A percentile compares a stretch with the other conserved stretches of the same genome.
Evolutionary conservation across 2,888 invertebrate genomes (phyloP).

Genomic region (Mesorhabditis spiculigera): DNA sequence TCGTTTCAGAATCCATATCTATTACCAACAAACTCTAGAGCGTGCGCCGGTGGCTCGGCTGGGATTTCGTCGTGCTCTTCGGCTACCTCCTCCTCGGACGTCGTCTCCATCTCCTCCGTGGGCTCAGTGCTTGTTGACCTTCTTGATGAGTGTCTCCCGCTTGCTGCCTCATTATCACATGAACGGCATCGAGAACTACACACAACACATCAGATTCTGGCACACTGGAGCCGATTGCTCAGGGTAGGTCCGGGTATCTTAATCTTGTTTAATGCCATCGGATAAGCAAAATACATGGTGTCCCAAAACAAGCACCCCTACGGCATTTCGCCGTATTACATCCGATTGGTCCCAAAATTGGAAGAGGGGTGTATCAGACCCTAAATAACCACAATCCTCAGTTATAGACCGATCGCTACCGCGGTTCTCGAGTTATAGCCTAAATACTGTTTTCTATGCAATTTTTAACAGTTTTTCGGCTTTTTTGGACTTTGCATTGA

Average conservation of each 20-base stretch:
- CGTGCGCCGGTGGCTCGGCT: neutral
- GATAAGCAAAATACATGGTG: too few relatives aligned
- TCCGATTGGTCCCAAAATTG: too few relatives aligned
- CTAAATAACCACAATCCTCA: too few relatives aligned
- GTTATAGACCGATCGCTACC: too few relatives aligned
- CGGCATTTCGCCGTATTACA: too few relatives aligned
- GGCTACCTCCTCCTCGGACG: neutral
- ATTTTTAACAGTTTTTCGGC: too few relatives aligned
- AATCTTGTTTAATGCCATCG: neutral
- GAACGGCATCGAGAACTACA: slow-evolving; percentile 42
- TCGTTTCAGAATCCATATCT: too few relatives aligned
- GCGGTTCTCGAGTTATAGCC: too few relatives aligned
- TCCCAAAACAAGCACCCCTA: too few relatives aligned
- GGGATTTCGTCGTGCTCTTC: neutral
- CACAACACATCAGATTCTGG: slow-evolving; percentile 38
- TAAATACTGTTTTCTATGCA: too few relatives aligned
- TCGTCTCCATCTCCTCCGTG: neutral
- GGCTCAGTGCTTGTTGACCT: neutral
- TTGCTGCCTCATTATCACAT: neutral
- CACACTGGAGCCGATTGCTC: slow-evolving; percentile 47
- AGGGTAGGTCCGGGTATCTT: slow-evolving; percentile 19
- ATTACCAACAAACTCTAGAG: neutral
- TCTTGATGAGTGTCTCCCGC: neutral
- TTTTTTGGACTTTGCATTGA: too few relatives aligned
- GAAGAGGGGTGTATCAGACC: too few relatives aligned